These are phyloP conservation scores for Erpetoichthys calabaricus DNA, from an alignment of 2,797 vertebrate genomes.

Conservation along the genomic window DNA sequence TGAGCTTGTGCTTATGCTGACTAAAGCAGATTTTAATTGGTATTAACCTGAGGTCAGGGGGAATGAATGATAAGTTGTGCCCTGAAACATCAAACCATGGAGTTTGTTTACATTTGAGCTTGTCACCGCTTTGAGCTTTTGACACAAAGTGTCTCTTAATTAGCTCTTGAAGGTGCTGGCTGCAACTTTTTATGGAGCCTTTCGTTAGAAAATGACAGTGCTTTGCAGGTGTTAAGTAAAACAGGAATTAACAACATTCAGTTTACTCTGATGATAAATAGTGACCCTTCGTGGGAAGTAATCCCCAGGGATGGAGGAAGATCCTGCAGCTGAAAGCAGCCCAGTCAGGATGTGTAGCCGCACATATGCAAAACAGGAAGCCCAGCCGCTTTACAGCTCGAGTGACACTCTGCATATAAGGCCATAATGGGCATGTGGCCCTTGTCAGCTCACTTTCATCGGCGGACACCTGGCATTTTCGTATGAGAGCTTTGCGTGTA, in stretches of 20 bases:
- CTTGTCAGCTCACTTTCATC: conserved; percentile 19
- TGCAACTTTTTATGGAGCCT: conserved; percentile 24
- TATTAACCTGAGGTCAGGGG: conserved; percentile 19
- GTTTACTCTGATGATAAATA: conserved; percentile 51
- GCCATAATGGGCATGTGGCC: conserved; percentile 27
- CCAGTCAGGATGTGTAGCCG: conserved; percentile 57
- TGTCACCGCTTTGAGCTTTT: conserved; percentile 11
- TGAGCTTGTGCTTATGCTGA: conserved; percentile 20
- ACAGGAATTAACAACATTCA: conserved; percentile 59
- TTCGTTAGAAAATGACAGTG: conserved; percentile 29
- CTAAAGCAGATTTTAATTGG: conserved; percentile 18
- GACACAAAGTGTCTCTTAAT: conserved; percentile 27
- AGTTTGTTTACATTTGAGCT: conserved; percentile 11
- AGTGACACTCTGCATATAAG: conserved; percentile 47
- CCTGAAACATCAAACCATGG: conserved; percentile 18
- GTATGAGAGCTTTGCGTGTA: conserved; percentile 44
- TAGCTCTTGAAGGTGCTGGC: conserved; percentile 23
- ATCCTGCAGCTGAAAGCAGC: conserved; percentile 49
- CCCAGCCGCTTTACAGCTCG: conserved; percentile 34
- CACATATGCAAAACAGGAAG: conserved; percentile 77
- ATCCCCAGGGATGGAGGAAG: conserved; percentile 44
- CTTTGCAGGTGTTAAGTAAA: conserved; percentile 40
- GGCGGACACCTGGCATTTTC: conserved; percentile 37
- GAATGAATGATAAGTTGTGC: conserved; percentile 19
- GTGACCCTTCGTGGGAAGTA: conserved; percentile 47